phyloP scores from a whole-genome alignment of 1,140 invertebrate genomes.

The Bactericera cockerelli region DNA sequence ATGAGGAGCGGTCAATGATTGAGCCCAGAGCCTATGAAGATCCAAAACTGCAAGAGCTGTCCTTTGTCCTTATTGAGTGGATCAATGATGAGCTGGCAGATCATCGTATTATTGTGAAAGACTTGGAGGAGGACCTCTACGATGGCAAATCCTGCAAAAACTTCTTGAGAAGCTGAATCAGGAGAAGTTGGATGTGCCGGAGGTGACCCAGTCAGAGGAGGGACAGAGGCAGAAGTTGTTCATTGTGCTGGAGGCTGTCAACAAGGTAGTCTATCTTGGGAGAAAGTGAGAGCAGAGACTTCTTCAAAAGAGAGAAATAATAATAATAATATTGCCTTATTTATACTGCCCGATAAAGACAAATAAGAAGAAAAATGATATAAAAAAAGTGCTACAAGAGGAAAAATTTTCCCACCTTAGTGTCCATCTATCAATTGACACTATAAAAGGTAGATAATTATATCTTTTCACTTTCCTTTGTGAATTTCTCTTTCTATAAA shows the following conservation, averaged over 20 bases:
- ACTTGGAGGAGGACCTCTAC: constrained; percentile 93
- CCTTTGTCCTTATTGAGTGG: constrained; percentile 87
- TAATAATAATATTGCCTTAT: too few species aligned
- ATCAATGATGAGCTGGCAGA: constrained; percentile 95
- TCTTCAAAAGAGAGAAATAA: too few species aligned
- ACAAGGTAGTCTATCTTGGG: constrained; percentile 39
- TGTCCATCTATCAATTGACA: too few species aligned
- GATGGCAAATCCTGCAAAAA: constrained; percentile 98
- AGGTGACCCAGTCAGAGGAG: constrained; percentile 97
- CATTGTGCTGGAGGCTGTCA: constrained; percentile 72
- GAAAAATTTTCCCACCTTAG: too few species aligned
- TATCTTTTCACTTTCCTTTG: too few species aligned
- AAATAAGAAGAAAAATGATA: too few species aligned
- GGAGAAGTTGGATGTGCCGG: constrained; percentile 85
- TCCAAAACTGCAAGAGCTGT: constrained; percentile 71
- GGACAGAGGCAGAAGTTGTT: constrained; percentile 89
- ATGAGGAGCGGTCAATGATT: constrained; percentile 92
- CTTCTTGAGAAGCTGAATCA: constrained; percentile 82
- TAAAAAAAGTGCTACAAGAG: too few species aligned
- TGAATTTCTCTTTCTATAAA: too few species aligned
- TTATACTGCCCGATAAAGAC: too few species aligned
- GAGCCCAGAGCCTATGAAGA: constrained; percentile 75
- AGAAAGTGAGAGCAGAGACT: background rate
- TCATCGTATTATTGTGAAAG: constrained; percentile 93
- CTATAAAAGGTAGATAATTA: too few species aligned